Percentiles rank a stretch among this genome's conserved stretches.
Conservation (phyloP, 2,113 vertebrate genomes). For the Entomyzon cyanotis region DNA sequence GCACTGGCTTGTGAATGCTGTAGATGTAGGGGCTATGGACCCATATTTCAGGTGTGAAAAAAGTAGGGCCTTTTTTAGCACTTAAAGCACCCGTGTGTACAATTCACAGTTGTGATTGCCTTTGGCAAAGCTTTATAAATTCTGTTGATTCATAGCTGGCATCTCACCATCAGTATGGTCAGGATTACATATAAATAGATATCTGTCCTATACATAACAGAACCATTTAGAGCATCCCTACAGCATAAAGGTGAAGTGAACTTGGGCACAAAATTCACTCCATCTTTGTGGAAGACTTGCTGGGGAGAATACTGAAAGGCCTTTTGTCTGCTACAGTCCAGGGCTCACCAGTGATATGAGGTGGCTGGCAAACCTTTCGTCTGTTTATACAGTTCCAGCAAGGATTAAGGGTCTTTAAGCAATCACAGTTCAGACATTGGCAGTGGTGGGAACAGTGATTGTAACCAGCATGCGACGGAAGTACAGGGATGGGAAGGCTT, state of each 20-base stretch:
- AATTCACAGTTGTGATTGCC: background rate
- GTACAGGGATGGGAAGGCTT: background rate
- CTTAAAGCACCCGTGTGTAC: constrained; percentile 19
- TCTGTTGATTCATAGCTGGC: constrained; percentile 34
- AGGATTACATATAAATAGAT: background rate
- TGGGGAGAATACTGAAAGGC: background rate
- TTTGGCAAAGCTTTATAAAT: constrained; percentile 44
- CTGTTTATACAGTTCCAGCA: background rate
- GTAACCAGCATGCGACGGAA: background rate
- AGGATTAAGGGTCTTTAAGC: background rate
- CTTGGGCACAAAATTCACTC: background rate
- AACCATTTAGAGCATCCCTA: constrained; percentile 44
- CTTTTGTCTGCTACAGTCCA: background rate
- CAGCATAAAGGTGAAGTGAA: background rate
- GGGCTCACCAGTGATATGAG: background rate
- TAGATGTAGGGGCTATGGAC: background rate
- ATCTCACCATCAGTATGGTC: background rate
- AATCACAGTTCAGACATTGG: background rate
- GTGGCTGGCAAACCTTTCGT: background rate
- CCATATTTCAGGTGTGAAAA: constrained; percentile 27
- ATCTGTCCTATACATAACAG: background rate
- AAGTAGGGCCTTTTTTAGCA: background rate
- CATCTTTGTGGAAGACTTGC: background rate
- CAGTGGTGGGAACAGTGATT: background rate
- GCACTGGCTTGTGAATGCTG: background rate